These are phyloP conservation scores for Aradus depressus DNA, from an alignment of 2,888 invertebrate genomes.

Conservation along the genomic window DNA sequence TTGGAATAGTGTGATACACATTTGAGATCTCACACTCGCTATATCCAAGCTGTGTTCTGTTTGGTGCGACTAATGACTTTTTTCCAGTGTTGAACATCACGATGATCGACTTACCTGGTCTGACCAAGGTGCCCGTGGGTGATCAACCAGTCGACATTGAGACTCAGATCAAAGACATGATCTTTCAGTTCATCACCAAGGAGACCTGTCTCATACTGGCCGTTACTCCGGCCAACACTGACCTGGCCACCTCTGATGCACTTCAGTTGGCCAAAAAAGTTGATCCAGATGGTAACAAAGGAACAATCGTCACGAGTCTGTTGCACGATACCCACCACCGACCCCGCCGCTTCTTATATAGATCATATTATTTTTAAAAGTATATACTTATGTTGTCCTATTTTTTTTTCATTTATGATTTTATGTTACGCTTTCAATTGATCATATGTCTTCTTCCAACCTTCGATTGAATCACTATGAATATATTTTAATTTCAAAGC, in stretches of 20 bases:
- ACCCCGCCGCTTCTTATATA: not conserved
- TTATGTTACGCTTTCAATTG: slow-evolving; percentile 1
- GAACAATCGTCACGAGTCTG: too few relatives aligned
- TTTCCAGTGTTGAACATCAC: slow-evolving; percentile 74
- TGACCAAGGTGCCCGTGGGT: slow-evolving; percentile 95
- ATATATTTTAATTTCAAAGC: too few relatives aligned
- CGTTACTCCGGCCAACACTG: slow-evolving; percentile 94
- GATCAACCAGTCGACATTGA: slow-evolving; percentile 96
- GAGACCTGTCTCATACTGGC: slow-evolving; percentile 94
- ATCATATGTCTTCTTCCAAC: not conserved
- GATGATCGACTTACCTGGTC: slow-evolving; percentile 86
- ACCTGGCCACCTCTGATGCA: slow-evolving; percentile 97
- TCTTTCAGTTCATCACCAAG: slow-evolving; percentile 86
- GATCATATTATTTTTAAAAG: slow-evolving; percentile 3
- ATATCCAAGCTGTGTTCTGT: too few relatives aligned
- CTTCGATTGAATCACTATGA: too few relatives aligned
- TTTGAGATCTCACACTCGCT: too few relatives aligned
- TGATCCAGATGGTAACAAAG: slow-evolving; percentile 68
- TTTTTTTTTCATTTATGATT: slow-evolving; percentile 18
- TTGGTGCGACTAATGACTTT: too few relatives aligned
- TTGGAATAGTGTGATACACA: too few relatives aligned
- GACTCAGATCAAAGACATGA: slow-evolving; percentile 84
- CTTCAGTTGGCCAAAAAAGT: slow-evolving; percentile 96
- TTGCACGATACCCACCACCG: not conserved
- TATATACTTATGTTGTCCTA: slow-evolving; percentile 1